Conservation (phyloP, 2,113 vertebrate genomes). For the Channa argus region DNA sequence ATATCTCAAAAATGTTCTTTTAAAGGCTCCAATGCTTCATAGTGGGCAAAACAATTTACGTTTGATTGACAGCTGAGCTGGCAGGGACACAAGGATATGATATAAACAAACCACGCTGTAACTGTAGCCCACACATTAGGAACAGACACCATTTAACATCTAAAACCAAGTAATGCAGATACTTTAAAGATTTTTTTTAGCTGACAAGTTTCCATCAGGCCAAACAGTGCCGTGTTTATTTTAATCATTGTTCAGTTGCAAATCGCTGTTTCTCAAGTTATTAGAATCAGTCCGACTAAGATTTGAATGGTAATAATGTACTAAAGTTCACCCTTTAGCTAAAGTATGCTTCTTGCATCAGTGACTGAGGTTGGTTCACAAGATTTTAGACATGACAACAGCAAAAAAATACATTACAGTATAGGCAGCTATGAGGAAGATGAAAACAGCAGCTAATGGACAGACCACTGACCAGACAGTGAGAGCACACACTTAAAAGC, state of each 20-base stretch:
- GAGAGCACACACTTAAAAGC: conserved; percentile 48
- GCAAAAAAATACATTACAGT: not conserved
- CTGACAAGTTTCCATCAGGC: not conserved
- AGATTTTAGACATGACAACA: conserved; percentile 14
- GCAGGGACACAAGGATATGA: not conserved
- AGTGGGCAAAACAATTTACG: not conserved
- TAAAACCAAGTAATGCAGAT: not conserved
- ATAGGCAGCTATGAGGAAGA: conserved; percentile 1
- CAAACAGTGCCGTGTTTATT: no score
- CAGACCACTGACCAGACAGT: conserved; percentile 29
- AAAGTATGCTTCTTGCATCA: conserved; percentile 1
- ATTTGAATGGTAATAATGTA: not conserved
- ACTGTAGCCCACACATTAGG: not conserved
- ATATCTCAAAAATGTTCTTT: not conserved
- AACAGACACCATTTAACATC: not conserved
- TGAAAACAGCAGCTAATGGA: conserved; percentile 40
- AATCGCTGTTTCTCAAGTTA: not conserved
- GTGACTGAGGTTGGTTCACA: not conserved
- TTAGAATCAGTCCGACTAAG: not conserved
- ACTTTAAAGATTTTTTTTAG: not conserved
- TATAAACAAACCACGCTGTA: not conserved
- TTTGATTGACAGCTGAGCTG: not conserved
- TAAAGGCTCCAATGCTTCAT: not conserved
- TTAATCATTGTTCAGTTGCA: no score
- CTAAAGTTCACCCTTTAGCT: not conserved